phyloP scores from a whole-genome alignment of 2,888 invertebrate genomes.

The Eulithis prunata region DNA sequence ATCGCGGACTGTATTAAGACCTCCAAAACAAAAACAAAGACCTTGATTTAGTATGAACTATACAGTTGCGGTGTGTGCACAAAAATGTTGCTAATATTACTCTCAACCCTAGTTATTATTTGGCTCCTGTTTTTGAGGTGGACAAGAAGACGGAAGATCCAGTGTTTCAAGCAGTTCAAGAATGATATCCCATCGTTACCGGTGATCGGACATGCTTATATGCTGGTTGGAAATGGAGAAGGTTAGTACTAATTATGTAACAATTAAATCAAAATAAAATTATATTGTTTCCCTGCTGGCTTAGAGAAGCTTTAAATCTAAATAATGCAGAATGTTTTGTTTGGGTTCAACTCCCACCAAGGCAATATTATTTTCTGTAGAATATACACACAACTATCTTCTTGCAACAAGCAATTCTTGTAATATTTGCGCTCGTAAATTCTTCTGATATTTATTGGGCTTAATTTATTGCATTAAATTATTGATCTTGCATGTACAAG shows the following conservation, averaged over 20 bases:
- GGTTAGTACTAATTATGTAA: conserved; percentile 30
- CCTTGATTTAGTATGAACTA: conserved; percentile 5
- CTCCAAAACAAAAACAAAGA: conserved; percentile 7
- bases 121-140: conserved; percentile 36
- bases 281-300: too few relatives aligned
- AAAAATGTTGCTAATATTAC: conserved; percentile 29
- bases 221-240: conserved; percentile 45
- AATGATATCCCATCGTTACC: conserved; percentile 44
- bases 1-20: not conserved
- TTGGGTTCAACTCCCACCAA: too few relatives aligned
- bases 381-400: too few relatives aligned
- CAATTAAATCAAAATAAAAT: too few relatives aligned
- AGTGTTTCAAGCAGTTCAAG: conserved; percentile 42
- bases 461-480: too few relatives aligned
- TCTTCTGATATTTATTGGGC: too few relatives aligned
- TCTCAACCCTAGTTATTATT: conserved; percentile 18
- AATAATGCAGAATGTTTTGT: too few relatives aligned
- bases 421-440: too few relatives aligned
- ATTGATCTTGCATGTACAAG: too few relatives aligned
- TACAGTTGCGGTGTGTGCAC: conserved; percentile 8
- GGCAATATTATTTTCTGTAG: too few relatives aligned
- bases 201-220: conserved; percentile 47
- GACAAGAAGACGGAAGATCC: conserved; percentile 37
- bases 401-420: too few relatives aligned
- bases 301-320: too few relatives aligned